Conservation (phyloP, 1,140 invertebrate species). For the Laupala kohalensis region DNA sequence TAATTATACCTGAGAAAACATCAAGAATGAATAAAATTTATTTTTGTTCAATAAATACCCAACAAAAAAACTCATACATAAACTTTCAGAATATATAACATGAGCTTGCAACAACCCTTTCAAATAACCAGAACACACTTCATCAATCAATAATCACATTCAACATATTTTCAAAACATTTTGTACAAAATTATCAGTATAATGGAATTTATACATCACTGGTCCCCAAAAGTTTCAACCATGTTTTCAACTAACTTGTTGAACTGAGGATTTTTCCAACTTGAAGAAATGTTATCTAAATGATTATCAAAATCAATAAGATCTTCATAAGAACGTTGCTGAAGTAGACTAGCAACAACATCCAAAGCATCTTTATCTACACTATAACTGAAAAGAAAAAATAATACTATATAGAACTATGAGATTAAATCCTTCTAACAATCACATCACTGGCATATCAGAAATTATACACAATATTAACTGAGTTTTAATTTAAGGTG, state of each 20-base stretch:
- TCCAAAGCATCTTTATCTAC: slow-evolving; percentile 40
- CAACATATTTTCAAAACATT: not conserved
- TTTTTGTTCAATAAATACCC: not conserved
- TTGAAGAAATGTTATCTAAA: slow-evolving; percentile 64
- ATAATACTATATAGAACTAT: too few relatives aligned
- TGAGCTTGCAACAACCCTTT: not conserved
- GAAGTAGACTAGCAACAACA: slow-evolving; percentile 49
- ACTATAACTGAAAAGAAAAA: slow-evolving; percentile 23
- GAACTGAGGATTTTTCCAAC: slow-evolving; percentile 66
- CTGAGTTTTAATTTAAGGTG: too few relatives aligned
- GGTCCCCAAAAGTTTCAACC: slow-evolving; percentile 10
- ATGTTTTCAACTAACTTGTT: slow-evolving; percentile 39
- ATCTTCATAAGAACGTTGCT: slow-evolving; percentile 49
- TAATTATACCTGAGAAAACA: too few relatives aligned
- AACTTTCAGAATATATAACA: not conserved
- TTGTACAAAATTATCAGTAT: slow-evolving; percentile 1
- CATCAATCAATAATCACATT: not conserved
- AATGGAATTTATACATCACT: not conserved
- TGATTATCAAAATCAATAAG: slow-evolving; percentile 86
- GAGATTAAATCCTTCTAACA: too few relatives aligned
- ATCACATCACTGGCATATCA: too few relatives aligned
- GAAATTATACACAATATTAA: too few relatives aligned
- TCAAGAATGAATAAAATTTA: not conserved
- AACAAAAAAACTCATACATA: not conserved
- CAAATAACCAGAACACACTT: not conserved